These are phyloP conservation scores for Craterocephalus amniculus DNA, from an alignment of 2,797 vertebrate genomes.

Conservation along the genomic window DNA sequence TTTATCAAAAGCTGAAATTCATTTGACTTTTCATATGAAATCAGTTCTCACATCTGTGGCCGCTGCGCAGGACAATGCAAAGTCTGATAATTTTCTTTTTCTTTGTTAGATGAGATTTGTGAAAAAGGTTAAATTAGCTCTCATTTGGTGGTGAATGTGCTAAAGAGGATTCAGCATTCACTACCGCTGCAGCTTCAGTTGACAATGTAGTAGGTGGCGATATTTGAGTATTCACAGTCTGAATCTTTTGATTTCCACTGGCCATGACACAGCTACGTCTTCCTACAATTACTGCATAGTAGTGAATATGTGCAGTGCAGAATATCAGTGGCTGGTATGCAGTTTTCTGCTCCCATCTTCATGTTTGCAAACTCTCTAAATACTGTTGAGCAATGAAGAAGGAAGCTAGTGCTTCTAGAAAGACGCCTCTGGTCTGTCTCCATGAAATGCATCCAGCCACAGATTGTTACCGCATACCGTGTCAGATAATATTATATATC, in stretches of 20 bases:
- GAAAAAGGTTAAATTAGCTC: slow-evolving; percentile 7
- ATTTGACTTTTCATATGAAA: not conserved
- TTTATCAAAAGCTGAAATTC: not conserved
- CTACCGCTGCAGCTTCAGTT: slow-evolving; percentile 14
- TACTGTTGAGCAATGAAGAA: slow-evolving; percentile 3
- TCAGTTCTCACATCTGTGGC: not conserved
- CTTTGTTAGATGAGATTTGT: not conserved
- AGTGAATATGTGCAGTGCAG: slow-evolving; percentile 3
- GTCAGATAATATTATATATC: slow-evolving; percentile 38
- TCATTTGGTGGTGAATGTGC: slow-evolving; percentile 9
- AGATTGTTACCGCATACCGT: slow-evolving; percentile 29
- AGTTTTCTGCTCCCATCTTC: slow-evolving; percentile 5
- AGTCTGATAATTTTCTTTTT: slow-evolving; percentile 9
- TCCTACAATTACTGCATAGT: slow-evolving; percentile 4
- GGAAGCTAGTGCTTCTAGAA: slow-evolving; percentile 11
- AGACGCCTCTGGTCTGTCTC: slow-evolving; percentile 13
- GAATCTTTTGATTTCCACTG: not conserved
- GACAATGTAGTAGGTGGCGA: slow-evolving; percentile 3
- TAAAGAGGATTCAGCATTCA: slow-evolving; percentile 11
- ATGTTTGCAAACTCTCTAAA: slow-evolving; percentile 9
- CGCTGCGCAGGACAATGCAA: not conserved
- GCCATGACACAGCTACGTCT: not conserved
- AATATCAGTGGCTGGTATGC: slow-evolving; percentile 1
- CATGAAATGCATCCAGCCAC: slow-evolving; percentile 42
- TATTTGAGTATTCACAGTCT: not conserved